A percentile compares a stretch with the other conserved stretches of the same genome.
Evolutionary conservation across 2,797 vertebrate genomes (phyloP).

Genomic region (Merluccius polli): DNA sequence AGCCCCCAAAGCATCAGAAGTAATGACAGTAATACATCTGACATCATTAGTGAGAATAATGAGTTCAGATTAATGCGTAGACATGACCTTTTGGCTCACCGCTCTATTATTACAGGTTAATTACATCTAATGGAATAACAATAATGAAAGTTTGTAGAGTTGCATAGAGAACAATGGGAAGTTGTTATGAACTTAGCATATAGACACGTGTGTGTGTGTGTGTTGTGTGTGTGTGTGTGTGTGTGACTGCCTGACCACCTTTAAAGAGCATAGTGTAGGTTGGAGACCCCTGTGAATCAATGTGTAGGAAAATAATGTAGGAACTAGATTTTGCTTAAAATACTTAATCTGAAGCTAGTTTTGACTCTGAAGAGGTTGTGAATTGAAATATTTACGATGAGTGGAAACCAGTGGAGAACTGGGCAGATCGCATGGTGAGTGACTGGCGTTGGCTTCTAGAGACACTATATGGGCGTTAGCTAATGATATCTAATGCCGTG

Average conservation of each 20-base stretch:
- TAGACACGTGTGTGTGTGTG: background rate
- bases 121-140: background rate
- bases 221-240: background rate
- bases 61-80: background rate
- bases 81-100: background rate
- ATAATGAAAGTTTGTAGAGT: background rate
- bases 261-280: too few species aligned
- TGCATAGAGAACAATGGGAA: background rate
- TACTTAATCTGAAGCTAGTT: too few species aligned
- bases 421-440: too few species aligned
- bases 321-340: too few species aligned
- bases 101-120: background rate
- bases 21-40: background rate
- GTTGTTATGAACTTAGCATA: background rate
- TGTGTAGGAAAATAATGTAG: too few species aligned
- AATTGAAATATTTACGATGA: too few species aligned
- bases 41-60: background rate
- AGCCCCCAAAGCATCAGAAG: background rate
- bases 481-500: too few species aligned
- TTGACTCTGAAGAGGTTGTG: too few species aligned
- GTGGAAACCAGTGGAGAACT: too few species aligned
- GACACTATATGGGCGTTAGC: too few species aligned
- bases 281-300: too few species aligned
- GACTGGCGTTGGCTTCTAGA: too few species aligned
- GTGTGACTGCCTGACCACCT: background rate